Evolutionary conservation across 2,797 vertebrate species (phyloP), one percentile per base, ranked within the genome.

Genomic region (Glossophaga mutica): DNA sequence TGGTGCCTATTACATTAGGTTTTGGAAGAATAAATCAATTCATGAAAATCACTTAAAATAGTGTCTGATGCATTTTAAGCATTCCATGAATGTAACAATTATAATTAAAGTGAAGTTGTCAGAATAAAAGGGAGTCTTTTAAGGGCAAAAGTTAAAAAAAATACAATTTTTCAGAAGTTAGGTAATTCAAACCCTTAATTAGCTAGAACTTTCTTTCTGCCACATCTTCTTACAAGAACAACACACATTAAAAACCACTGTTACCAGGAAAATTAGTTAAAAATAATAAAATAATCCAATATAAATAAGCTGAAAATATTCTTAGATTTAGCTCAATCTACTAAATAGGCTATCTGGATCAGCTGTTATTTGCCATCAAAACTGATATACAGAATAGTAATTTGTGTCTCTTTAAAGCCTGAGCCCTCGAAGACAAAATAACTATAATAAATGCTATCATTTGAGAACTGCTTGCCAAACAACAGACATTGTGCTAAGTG

Each of bases 141-240:
- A 77, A 96, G 70, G 50, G 4, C 46, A 93, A 93, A 85, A 39
- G 9, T 19, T 19, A 89, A 82, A 68, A 91, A 81, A 91, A 90
- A 91, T 88, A 37, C 32, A 83, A 94, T 87, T 96, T 94, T 91
- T 67, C 24, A 65, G 44, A 96, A 59, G 22, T 85, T 21, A 57
- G 34, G 42, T 90, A 65, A 73, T 90, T 96, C 77, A 84, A 91
- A 85, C 9, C 14, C 34, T 89, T 94, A 90, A 84, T 88, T 73
- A 95, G 26, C 46, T 68, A 87, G 71, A 84, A 81, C 71, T 78
- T 87, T 89, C 84, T 88, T 85, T 93, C 59, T 91, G 81, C 11
- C 16, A 29, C 24, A 74, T 5, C 34, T 42, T 83, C 57, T 55
- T 55, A 22, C 21, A 22, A 55, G 52, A 55, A 55, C 52, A 55